Base-by-base conservation (phyloP, 53 echinoderm and acorn worm genomes). In the Hippasteria phrygiana region DNA sequence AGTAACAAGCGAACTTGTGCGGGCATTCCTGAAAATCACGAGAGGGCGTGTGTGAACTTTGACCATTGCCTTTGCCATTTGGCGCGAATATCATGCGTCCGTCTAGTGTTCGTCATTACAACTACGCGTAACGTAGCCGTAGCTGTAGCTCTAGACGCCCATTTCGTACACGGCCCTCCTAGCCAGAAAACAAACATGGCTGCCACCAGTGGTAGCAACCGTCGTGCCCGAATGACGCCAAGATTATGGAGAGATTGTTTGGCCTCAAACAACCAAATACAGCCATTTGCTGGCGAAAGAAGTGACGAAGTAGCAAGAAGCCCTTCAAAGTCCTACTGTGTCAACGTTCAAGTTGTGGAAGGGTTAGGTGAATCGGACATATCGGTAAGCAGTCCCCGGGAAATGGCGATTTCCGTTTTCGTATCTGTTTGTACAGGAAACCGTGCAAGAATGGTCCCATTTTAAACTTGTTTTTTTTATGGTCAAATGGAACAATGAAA, bases 121-220 rank as follows among this genome's bases (percentile, higher is more conserved):
- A n/a, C n/a, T n/a, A n/a, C n/a, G n/a, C n/a, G n/a, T n/a, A n/a
- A n/a, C n/a, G n/a, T n/a, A n/a, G n/a, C n/a, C n/a, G n/a, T n/a
- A n/a, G n/a, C n/a, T n/a, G n/a, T n/a, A n/a, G n/a, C n/a, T n/a
- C n/a, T n/a, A n/a, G n/a, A n/a, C n/a, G n/a, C n/a, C n/a, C n/a
- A n/a, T n/a, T n/a, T n/a, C n/a, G n/a, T n/a, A n/a, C n/a, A n/a
- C n/a, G n/a, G n/a, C n/a, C n/a, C n/a, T n/a, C n/a, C n/a, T n/a
- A n/a, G n/a, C n/a, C n/a, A n/a, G n/a, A n/a, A n/a, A 22, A 34
- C 32, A 43, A 89, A 89, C 80, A 89, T 89, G 90, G 90, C 88
- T 59, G 88, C 88, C 12, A 55, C 3, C 74, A 11, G 59, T 26
- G 54, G 18, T 69, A 70, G 87, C 87, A 87, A 87, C 87, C n/a